Conservation (phyloP, 2,888 invertebrate genomes). For the Dorcus hopei region DNA sequence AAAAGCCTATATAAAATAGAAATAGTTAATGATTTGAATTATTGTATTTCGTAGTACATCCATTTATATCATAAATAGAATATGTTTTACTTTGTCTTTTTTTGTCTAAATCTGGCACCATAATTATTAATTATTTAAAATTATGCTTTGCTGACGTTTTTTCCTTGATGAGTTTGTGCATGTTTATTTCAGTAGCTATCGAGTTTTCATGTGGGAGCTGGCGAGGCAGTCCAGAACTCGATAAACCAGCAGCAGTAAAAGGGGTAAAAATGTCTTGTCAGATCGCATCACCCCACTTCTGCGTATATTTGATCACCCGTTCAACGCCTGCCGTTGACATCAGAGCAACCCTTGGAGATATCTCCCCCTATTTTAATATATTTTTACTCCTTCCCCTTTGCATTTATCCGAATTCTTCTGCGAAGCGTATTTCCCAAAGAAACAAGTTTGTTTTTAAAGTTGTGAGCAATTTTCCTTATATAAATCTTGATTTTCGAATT, state of each 20-base stretch:
- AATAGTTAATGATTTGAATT: too few relatives aligned
- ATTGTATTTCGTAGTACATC: too few relatives aligned
- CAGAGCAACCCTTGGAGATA: conserved; percentile 26
- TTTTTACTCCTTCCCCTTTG: conserved; percentile 22
- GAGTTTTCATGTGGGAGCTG: conserved; percentile 5
- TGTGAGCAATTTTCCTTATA: neutral
- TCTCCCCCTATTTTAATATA: conserved; percentile 26
- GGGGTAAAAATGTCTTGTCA: conserved; percentile 37
- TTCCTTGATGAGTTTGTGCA: too few relatives aligned
- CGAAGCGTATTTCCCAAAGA: neutral
- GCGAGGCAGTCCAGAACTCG: conserved; percentile 7
- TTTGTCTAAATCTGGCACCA: too few relatives aligned
- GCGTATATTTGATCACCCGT: conserved; percentile 22
- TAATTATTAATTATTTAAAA: too few relatives aligned
- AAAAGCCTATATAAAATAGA: too few relatives aligned
- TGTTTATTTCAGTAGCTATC: conserved; percentile 4
- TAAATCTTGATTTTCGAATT: too few relatives aligned
- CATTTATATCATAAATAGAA: neutral
- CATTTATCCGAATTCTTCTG: conserved; percentile 1
- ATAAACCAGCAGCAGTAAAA: conserved; percentile 24
- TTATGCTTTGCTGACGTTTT: too few relatives aligned
- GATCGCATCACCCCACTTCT: conserved; percentile 29
- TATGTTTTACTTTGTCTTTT: neutral
- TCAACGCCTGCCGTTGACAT: conserved; percentile 27
- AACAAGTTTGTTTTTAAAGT: neutral